Conservation (phyloP, 1,140 invertebrate genomes). For the Pemphigus obesinymphae region DNA sequence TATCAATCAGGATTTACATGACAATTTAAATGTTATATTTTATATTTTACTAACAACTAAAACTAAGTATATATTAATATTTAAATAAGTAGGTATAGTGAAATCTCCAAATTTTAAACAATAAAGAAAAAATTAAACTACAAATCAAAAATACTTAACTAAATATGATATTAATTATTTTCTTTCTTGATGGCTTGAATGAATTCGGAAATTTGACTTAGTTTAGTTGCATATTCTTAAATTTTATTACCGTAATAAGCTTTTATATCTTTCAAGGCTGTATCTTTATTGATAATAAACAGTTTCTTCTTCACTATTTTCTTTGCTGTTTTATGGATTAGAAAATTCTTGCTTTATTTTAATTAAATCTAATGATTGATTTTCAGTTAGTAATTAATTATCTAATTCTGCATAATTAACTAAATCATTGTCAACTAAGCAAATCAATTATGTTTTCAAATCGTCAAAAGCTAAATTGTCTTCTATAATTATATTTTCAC, state of each 20-base stretch:
- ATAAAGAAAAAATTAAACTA: background rate
- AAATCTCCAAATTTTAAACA: background rate
- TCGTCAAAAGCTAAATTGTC: background rate
- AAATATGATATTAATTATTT: background rate
- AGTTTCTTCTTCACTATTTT: background rate
- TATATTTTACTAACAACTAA: background rate
- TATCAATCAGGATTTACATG: background rate
- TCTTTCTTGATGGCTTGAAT: background rate
- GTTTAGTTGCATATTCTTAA: too few relatives aligned
- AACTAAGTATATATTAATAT: background rate
- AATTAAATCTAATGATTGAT: background rate
- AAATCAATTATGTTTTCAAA: background rate
- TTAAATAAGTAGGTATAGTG: background rate
- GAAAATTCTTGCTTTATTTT: background rate
- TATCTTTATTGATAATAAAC: background rate
- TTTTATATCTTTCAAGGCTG: too few relatives aligned
- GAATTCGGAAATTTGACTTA: background rate
- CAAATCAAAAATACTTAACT: background rate
- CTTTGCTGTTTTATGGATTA: background rate
- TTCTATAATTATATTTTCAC: background rate
- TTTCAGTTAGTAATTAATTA: background rate
- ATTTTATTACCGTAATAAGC: too few relatives aligned
- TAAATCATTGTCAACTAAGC: background rate
- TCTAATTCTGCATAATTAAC: background rate
- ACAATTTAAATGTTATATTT: background rate